These are phyloP conservation scores for Schrankia costaestrigalis DNA, from an alignment of 2,888 invertebrate species.

Conservation along the genomic window DNA sequence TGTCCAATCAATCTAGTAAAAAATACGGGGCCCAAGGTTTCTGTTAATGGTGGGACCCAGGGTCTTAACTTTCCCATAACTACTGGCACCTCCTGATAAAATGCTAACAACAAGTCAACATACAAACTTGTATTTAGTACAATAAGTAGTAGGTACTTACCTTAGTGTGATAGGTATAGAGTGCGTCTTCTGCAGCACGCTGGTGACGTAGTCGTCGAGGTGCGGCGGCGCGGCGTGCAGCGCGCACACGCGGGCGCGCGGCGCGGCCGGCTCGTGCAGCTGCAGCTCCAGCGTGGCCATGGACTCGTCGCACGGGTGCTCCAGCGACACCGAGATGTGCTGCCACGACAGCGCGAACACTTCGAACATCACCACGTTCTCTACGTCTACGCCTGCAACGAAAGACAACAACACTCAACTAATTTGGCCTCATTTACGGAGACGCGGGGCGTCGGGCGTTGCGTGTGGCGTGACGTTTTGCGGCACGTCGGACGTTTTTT, in stretches of 20 bases:
- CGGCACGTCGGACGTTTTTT: too few species aligned
- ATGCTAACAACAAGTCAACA: too few species aligned
- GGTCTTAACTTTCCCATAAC: too few species aligned
- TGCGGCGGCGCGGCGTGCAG: slow-evolving; percentile 56
- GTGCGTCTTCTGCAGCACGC: slow-evolving; percentile 90
- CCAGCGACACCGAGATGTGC: slow-evolving; percentile 93
- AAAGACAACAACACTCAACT: not conserved
- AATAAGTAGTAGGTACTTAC: slow-evolving; percentile 50
- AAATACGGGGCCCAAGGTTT: too few species aligned
- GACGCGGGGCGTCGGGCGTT: too few species aligned
- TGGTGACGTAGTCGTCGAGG: slow-evolving; percentile 70
- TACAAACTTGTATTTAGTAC: not conserved
- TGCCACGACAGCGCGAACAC: slow-evolving; percentile 94
- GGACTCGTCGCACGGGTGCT: slow-evolving; percentile 95
- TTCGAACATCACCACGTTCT: slow-evolving; percentile 93
- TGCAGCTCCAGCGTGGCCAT: slow-evolving; percentile 96
- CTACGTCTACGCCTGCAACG: slow-evolving; percentile 78
- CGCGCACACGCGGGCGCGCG: slow-evolving; percentile 89
- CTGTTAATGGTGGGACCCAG: too few species aligned
- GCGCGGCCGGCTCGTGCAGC: slow-evolving; percentile 88
- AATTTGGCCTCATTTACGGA: too few species aligned
- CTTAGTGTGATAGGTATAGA: slow-evolving; percentile 96
- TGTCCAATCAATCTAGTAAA: too few species aligned
- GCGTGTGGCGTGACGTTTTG: too few species aligned
- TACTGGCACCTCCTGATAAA: too few species aligned